Percentiles rank a stretch among this genome's conserved stretches.
phyloP scores from a whole-genome alignment of 53 echinoderm and acorn worm species.

The Hippasteria phrygiana region DNA sequence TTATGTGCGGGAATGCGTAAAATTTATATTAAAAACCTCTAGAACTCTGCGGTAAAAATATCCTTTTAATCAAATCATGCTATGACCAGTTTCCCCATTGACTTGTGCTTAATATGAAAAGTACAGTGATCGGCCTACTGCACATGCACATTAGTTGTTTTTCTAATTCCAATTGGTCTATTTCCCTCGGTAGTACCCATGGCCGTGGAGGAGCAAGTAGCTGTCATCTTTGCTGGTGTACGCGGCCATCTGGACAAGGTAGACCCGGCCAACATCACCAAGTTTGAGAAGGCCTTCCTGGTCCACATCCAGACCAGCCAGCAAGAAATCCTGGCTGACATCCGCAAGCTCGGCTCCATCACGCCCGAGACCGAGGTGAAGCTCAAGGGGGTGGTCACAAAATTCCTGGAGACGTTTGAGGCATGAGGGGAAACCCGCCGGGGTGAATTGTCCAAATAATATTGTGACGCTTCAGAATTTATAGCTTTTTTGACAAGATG shows the following conservation, averaged over 20 bases:
- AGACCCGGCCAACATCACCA: conserved; percentile 90
- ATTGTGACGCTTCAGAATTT: background rate
- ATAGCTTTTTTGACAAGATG: background rate
- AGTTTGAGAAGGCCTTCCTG: conserved; percentile 91
- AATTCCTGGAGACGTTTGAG: conserved; percentile 94
- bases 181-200: conserved; percentile 81
- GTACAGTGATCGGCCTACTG: no score
- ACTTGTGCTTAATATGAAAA: no score
- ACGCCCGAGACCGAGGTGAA: conserved; percentile 78
- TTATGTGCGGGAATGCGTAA: no score
- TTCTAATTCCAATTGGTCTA: background rate
- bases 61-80: no score
- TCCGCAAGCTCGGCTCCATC: conserved; percentile 81
- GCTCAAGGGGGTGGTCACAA: conserved; percentile 84
- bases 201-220: conserved; percentile 99
- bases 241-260: conserved; percentile 97
- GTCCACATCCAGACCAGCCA: conserved; percentile 89
- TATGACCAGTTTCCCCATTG: no score
- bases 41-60: no score
- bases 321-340: conserved; percentile 81
- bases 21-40: no score
- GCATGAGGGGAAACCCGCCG: conserved; percentile 45
- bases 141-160: no score
- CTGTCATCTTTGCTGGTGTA: conserved; percentile 96
- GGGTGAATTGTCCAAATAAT: background rate